phyloP scores from a whole-genome alignment of 2,888 invertebrate genomes.

The Osmoderma eremita region DNA sequence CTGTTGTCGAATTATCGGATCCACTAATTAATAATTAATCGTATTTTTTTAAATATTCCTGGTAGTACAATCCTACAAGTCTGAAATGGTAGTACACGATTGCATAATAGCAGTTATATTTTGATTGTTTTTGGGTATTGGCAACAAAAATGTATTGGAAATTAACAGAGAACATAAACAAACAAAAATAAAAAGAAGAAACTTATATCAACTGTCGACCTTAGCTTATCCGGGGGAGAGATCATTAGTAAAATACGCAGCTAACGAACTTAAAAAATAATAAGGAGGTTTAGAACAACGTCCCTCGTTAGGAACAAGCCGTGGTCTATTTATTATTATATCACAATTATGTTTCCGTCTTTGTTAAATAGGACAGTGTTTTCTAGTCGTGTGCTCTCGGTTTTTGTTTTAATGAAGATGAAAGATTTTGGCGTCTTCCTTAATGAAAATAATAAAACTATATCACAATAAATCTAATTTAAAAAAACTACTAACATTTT shows the following conservation, averaged over 20 bases:
- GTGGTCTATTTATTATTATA: conserved; percentile 57
- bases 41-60: background rate
- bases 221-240: conserved; percentile 54
- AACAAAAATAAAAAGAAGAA: conserved; percentile 38
- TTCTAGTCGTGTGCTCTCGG: conserved; percentile 20
- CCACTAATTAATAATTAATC: conserved; percentile 2
- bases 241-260: conserved; percentile 55
- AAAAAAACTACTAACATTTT: conserved; percentile 23
- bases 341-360: conserved; percentile 57
- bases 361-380: conserved; percentile 53
- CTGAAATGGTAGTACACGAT: background rate
- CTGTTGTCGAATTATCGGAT: background rate
- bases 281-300: conserved; percentile 55
- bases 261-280: conserved; percentile 53
- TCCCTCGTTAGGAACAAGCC: conserved; percentile 62
- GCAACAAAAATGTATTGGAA: conserved; percentile 34
- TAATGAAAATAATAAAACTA: conserved; percentile 32
- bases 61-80: background rate
- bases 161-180: conserved; percentile 1
- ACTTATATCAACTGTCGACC: conserved; percentile 45
- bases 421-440: background rate
- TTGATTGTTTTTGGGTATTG: conserved; percentile 12
- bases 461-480: conserved; percentile 27
- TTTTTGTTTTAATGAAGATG: background rate
- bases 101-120: background rate